Percentiles rank a stretch among this genome's conserved stretches.
Evolutionary conservation across 2,113 vertebrate species (phyloP).

Genomic region (Hucho hucho): DNA sequence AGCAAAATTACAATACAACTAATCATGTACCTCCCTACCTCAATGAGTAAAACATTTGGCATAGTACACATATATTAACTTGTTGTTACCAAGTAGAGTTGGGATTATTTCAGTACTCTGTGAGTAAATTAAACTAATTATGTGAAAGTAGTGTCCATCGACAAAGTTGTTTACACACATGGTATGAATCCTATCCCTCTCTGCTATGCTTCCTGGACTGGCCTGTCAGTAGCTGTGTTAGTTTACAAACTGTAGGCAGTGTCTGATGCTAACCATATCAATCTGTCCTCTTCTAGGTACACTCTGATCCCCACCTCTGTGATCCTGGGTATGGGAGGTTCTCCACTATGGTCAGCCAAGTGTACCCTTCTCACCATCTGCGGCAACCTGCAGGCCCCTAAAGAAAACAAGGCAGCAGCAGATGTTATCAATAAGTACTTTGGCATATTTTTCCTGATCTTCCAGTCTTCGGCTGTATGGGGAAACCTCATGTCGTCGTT

Average conservation of each 20-base stretch:
- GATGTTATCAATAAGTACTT: conserved; percentile 91
- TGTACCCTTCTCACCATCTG: conserved; percentile 87
- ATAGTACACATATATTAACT: no score
- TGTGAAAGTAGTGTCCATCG: neutral
- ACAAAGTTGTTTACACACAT: neutral
- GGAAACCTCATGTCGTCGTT: conserved; percentile 96
- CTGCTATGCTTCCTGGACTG: no score
- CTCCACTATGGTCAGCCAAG: conserved; percentile 93
- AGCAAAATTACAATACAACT: no score
- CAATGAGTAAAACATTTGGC: no score
- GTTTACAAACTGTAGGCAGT: no score
- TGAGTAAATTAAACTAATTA: neutral
- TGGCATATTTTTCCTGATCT: conserved; percentile 92
- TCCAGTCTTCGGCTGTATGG: conserved; percentile 89
- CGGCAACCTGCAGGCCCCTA: conserved; percentile 73
- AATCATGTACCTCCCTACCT: no score
- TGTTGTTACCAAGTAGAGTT: no score
- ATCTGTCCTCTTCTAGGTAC: conserved; percentile 74
- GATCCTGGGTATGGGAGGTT: conserved; percentile 89
- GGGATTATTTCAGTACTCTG: neutral
- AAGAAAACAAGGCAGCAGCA: conserved; percentile 66
- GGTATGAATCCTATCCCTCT: neutral
- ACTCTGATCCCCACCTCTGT: conserved; percentile 88
- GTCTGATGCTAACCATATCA: no score
- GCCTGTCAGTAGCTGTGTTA: no score